Conservation (phyloP, 1,140 invertebrate species). For the Acromyrmex charruanus region DNA sequence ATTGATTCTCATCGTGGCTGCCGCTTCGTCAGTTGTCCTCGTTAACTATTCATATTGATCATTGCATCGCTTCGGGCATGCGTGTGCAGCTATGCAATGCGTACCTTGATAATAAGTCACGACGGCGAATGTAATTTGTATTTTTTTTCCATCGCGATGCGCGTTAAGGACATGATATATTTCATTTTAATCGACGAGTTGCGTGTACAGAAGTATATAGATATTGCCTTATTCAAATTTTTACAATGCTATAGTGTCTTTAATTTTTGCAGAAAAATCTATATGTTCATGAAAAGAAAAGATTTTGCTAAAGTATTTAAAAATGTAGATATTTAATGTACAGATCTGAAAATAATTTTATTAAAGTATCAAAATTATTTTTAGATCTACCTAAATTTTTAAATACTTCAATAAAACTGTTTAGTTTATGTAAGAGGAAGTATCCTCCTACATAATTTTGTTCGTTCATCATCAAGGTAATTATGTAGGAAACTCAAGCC, state of each 20-base stretch:
- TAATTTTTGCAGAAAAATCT: constrained; percentile 22
- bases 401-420: too few species aligned
- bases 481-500: too few species aligned
- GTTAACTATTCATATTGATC: constrained; percentile 4
- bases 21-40: constrained; percentile 19
- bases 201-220: background rate
- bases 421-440: too few species aligned
- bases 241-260: background rate
- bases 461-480: too few species aligned
- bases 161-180: background rate
- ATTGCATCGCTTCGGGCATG: constrained; percentile 1
- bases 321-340: too few species aligned
- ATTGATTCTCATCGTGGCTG: constrained; percentile 41
- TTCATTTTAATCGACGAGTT: background rate
- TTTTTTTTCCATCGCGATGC: background rate
- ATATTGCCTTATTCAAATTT: background rate
- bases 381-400: too few species aligned
- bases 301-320: too few species aligned
- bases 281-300: background rate
- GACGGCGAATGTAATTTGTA: constrained; percentile 17
- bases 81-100: background rate
- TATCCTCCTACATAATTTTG: too few species aligned
- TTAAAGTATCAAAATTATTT: too few species aligned
- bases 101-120: constrained; percentile 37
- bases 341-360: too few species aligned